phyloP scores from a whole-genome alignment of 1,140 invertebrate species.

The Patella vulgata region DNA sequence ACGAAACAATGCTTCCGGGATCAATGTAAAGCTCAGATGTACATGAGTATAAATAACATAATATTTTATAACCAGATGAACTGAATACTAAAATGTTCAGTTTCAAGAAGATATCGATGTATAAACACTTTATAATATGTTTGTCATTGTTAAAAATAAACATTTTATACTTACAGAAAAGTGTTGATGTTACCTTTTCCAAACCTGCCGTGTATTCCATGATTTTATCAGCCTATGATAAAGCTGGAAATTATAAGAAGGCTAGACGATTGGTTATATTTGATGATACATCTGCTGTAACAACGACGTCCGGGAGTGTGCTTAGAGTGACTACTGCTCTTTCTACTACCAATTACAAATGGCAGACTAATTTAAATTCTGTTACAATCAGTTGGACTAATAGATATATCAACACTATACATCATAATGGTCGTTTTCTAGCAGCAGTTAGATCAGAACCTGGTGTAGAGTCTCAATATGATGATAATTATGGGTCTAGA shows the following conservation, averaged over 20 bases:
- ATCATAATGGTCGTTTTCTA: conserved; percentile 28
- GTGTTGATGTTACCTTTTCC: conserved; percentile 11
- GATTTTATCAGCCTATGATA: conserved; percentile 29
- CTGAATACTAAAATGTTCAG: no score
- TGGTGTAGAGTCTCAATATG: conserved; percentile 21
- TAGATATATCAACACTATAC: conserved; percentile 27
- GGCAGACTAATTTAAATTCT: conserved; percentile 7
- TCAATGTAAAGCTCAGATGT: no score
- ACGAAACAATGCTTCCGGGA: no score
- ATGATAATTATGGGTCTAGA: conserved; percentile 33
- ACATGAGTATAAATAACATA: no score
- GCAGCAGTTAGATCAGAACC: conserved; percentile 10
- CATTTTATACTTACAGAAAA: no score
- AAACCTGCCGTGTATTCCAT: conserved; percentile 30
- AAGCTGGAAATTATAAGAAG: conserved; percentile 34
- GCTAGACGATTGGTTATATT: conserved; percentile 27
- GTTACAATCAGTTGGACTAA: conserved; percentile 26
- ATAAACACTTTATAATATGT: no score
- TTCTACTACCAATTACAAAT: conserved; percentile 18
- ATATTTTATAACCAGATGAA: no score
- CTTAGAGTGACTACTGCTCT: conserved; percentile 23
- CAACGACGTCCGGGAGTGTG: not conserved
- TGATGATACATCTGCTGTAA: conserved; percentile 23
- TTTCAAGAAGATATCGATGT: no score
- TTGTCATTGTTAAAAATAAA: no score